Evolutionary conservation across 2,797 vertebrate species (phyloP), one percentile per base, ranked within the genome.

Genomic region (Cynopterus sphinx): DNA sequence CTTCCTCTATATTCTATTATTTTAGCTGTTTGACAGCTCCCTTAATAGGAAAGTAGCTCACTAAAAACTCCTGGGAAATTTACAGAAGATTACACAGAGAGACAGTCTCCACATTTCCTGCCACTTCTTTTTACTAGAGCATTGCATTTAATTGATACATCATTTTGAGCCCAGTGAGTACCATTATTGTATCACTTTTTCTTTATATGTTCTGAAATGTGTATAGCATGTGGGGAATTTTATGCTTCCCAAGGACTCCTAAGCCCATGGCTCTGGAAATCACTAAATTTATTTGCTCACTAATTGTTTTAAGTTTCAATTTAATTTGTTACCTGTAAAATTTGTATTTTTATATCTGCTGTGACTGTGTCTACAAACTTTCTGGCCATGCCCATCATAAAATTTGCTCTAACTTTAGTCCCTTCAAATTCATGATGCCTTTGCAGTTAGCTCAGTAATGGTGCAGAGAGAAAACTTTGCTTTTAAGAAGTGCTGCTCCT

Each of bases 41-140:
- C 90, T 97, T 97, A 96, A 91, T 92, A 96, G 36, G 49, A 86
- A 15, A 93, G 16, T 65, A 95, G n/a, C 70, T 93, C n/a, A 55
- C 31, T 53, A 73, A 95, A 93, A 97, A 92, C 94, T 96, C 88
- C 93, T 96, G 96, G 68, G 97, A 97, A 96, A 97, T 94, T 92
- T 96, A 89, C 91, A 88, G 78, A 75, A 53, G 75, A 95, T 94
- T 95, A 78, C 43, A 46, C 5, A 79, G 55, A 79, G 26, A 94
- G 33, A 46, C 65, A 49, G 36, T 90, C 28, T 36, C n/a, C 24
- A 53, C 67, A 89, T 61, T 81, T 92, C 67, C 71, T 95, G 74
- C 85, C 75, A n/a, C 82, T 89, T 87, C 36, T 92, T 81, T 77
- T 92, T 55, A n/a, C 17, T 83, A 83, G 68, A 95, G 55, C 57